Percentiles rank a stretch among this genome's conserved stretches.
phyloP scores from a whole-genome alignment of 2,113 vertebrate genomes.

The Loxodonta africana region DNA sequence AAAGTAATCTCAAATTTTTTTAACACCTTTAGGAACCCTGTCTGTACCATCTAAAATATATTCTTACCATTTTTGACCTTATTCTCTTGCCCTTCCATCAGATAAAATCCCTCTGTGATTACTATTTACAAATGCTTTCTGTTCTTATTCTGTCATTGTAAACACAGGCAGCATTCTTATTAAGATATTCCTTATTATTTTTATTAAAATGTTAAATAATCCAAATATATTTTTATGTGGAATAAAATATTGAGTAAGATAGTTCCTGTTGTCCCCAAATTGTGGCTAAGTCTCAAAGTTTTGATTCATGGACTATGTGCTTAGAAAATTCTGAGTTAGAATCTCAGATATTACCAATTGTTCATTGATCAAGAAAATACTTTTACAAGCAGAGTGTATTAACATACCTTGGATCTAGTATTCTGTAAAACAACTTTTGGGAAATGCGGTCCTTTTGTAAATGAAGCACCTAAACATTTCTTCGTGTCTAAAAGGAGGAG shows the following conservation, averaged over 20 bases:
- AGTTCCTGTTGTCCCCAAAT: not conserved
- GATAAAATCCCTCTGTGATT: not conserved
- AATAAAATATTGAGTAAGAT: not conserved
- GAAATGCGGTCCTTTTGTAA: not conserved
- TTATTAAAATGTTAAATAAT: not conserved
- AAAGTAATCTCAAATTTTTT: not conserved
- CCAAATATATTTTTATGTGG: not conserved
- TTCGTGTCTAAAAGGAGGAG: not conserved
- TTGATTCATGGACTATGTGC: not conserved
- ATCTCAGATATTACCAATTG: not conserved
- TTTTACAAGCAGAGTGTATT: not conserved
- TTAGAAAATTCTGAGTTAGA: not conserved
- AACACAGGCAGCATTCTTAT: not conserved
- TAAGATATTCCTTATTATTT: not conserved
- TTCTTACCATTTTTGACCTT: not conserved
- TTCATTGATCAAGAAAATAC: not conserved
- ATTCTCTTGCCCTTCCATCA: not conserved
- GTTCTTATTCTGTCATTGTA: not conserved
- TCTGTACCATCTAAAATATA: not conserved
- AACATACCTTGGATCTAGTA: not conserved
- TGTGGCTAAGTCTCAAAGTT: not conserved
- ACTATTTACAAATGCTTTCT: not conserved
- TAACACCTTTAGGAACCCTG: not conserved
- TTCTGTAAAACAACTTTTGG: not conserved
- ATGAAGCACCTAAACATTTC: not conserved